Evolutionary conservation across 2,888 invertebrate species (phyloP).

Genomic region (Trichopria drosophilae): DNA sequence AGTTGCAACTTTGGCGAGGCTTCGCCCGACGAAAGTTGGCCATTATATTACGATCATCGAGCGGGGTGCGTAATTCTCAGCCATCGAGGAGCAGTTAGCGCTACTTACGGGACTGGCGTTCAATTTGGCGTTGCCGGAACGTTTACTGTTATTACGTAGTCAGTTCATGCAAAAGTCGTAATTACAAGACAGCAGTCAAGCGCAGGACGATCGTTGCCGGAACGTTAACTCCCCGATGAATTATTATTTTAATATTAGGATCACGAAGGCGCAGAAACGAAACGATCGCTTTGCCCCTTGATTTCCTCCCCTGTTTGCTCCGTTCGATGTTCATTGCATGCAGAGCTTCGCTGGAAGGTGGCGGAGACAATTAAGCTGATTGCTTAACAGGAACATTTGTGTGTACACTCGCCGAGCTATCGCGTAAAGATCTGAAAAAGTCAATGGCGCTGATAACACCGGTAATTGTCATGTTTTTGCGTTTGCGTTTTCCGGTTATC

Average conservation of each 20-base stretch:
- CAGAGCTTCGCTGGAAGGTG: conserved; percentile 26
- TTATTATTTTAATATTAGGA: conserved; percentile 30
- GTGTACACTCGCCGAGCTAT: too few species aligned
- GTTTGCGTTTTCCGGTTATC: too few species aligned
- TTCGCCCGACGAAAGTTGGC: too few species aligned
- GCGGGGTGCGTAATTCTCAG: too few species aligned
- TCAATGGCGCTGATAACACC: too few species aligned
- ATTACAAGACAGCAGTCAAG: conserved; percentile 16
- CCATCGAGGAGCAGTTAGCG: too few species aligned
- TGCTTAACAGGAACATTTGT: conserved; percentile 32
- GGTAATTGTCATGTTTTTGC: too few species aligned
- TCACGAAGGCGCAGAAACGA: conserved; percentile 19
- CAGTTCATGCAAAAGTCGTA: conserved; percentile 23
- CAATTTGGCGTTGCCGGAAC: background rate
- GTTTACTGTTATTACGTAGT: conserved; percentile 13
- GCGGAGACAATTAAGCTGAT: conserved; percentile 32
- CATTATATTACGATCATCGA: too few species aligned
- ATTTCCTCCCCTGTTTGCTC: background rate
- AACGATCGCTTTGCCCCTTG: background rate
- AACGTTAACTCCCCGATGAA: conserved; percentile 25
- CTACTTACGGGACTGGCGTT: too few species aligned
- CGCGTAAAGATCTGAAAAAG: too few species aligned
- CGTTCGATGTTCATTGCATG: conserved; percentile 21
- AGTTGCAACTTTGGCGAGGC: too few species aligned
- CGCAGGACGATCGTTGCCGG: background rate